phyloP scores from a whole-genome alignment of 2,113 vertebrate genomes.

The Electrona antarctica region DNA sequence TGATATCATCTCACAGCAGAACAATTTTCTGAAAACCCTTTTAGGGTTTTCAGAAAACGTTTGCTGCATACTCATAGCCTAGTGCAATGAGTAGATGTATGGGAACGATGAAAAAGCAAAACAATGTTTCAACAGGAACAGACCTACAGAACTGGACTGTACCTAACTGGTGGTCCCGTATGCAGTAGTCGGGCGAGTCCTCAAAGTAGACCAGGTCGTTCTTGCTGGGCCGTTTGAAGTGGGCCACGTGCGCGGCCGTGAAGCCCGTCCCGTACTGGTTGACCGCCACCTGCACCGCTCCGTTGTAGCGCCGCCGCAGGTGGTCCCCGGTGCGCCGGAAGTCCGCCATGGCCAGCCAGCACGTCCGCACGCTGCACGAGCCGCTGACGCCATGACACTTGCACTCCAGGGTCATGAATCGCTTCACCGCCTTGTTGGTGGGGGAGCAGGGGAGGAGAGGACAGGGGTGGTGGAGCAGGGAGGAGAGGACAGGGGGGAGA shows the following conservation, averaged over 20 bases:
- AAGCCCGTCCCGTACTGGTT: constrained; percentile 96
- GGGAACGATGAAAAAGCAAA: too few relatives aligned
- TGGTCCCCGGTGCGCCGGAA: constrained; percentile 93
- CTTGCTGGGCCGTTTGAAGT: constrained; percentile 89
- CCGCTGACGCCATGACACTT: constrained; percentile 98
- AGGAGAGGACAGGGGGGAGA: too few relatives aligned
- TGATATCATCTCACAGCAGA: too few relatives aligned
- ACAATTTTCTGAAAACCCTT: too few relatives aligned
- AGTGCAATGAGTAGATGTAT: too few relatives aligned
- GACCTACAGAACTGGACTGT: too few relatives aligned
- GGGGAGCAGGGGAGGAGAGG: neutral
- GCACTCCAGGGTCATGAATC: constrained; percentile 93
- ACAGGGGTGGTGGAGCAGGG: too few relatives aligned
- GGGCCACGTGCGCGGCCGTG: constrained; percentile 83
- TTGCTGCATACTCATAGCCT: too few relatives aligned
- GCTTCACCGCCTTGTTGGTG: constrained; percentile 86
- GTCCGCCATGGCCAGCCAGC: constrained; percentile 95
- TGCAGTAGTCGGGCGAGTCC: constrained; percentile 96
- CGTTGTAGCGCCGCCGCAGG: constrained; percentile 89
- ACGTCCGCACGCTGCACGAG: constrained; percentile 91
- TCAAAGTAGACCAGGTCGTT: constrained; percentile 96
- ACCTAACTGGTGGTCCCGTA: constrained; percentile 90
- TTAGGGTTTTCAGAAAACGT: too few relatives aligned
- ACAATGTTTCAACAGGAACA: too few relatives aligned
- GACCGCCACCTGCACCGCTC: constrained; percentile 92